Percentiles rank a stretch among this genome's conserved stretches.
phyloP scores from a whole-genome alignment of 2,113 vertebrate genomes.

The Trogon surrucura region DNA sequence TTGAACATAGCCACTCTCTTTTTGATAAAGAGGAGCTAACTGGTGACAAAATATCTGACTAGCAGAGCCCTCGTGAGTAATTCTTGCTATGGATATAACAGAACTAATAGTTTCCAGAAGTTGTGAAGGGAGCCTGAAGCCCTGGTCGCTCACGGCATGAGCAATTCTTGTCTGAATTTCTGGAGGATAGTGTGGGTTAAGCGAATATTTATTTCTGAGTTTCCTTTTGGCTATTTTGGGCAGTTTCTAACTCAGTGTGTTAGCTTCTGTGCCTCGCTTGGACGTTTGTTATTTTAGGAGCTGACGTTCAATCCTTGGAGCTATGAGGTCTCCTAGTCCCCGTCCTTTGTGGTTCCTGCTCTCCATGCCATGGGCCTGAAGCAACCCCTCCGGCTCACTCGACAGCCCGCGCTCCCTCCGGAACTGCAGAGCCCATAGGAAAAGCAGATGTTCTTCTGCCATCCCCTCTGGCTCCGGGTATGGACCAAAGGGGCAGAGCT shows the following conservation, averaged over 20 bases:
- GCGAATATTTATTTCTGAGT: neutral
- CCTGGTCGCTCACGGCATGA: neutral
- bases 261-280: rapidly evolving
- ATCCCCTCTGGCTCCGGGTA: neutral
- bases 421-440: neutral
- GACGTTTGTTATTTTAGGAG: neutral
- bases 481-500: neutral
- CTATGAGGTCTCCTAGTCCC: neutral
- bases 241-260: neutral
- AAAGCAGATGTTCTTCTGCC: neutral
- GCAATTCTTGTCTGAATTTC: neutral
- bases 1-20: neutral
- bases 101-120: neutral
- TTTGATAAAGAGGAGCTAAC: neutral
- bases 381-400: neutral
- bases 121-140: neutral
- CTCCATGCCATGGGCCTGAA: neutral
- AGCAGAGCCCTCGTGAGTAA: neutral
- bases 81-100: neutral
- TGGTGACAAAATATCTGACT: neutral
- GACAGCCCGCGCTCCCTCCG: neutral
- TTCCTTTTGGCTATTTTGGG: neutral
- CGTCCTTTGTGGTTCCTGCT: neutral
- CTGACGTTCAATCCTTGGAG: neutral
- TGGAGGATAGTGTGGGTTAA: neutral